These are phyloP conservation scores for Podocnemis expansa DNA, from an alignment of 2,113 vertebrate species.

Conservation along the genomic window DNA sequence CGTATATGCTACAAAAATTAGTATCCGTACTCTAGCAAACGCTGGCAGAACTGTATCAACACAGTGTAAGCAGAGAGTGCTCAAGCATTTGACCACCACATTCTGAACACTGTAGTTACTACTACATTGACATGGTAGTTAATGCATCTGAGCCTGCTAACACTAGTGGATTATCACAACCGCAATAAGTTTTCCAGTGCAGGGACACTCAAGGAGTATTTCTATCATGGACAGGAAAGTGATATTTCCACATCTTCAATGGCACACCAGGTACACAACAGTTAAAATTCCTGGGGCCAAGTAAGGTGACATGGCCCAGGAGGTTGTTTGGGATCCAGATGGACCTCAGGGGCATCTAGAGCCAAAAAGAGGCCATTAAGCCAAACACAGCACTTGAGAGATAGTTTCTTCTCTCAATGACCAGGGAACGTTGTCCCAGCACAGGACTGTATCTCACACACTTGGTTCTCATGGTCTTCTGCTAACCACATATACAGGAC, in stretches of 20 bases:
- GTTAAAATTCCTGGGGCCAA: not conserved
- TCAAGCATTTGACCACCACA: conserved; percentile 60
- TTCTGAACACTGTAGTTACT: no score
- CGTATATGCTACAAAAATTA: conserved; percentile 17
- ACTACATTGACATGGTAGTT: conserved; percentile 68
- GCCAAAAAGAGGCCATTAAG: not conserved
- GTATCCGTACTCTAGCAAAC: not conserved
- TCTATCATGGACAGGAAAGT: not conserved
- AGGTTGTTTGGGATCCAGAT: not conserved
- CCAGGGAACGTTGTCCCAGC: not conserved
- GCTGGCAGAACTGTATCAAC: conserved; percentile 46
- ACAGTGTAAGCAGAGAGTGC: conserved; percentile 68
- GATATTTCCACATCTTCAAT: not conserved
- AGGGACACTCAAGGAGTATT: conserved; percentile 4
- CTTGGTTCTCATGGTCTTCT: not conserved
- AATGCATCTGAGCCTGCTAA: conserved; percentile 52
- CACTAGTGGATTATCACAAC: conserved; percentile 65
- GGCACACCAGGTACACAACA: not conserved
- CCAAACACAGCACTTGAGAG: not conserved
- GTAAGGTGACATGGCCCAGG: not conserved
- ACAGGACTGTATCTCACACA: not conserved
- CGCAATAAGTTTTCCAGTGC: conserved; percentile 30
- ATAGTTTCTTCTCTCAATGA: not conserved
- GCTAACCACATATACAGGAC: not conserved
- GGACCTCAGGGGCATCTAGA: not conserved